phyloP scores from a whole-genome alignment of 2,888 invertebrate species.

The Lasioglossum calceatum region DNA sequence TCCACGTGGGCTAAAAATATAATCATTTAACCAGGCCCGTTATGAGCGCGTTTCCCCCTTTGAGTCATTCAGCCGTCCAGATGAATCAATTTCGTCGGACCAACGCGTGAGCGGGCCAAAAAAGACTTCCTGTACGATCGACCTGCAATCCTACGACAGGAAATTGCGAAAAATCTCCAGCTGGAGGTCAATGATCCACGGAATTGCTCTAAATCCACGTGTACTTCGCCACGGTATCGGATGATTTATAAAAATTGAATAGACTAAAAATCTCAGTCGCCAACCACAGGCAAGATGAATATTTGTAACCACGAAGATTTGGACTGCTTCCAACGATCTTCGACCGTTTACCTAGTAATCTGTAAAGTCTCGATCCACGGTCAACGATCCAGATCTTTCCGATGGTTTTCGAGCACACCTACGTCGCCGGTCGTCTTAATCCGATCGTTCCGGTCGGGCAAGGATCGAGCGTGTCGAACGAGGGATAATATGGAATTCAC shows the following conservation, averaged over 20 bases:
- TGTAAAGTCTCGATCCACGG: neutral
- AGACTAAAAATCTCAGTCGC: neutral
- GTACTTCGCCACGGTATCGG: too few species aligned
- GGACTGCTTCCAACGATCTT: neutral
- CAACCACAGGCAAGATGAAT: neutral
- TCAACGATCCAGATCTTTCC: neutral
- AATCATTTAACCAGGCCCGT: constrained; percentile 27
- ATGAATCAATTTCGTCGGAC: constrained; percentile 15
- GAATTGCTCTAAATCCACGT: neutral
- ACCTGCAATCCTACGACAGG: neutral
- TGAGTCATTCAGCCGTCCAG: constrained; percentile 30
- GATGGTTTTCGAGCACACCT: constrained; percentile 34
- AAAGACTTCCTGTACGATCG: neutral
- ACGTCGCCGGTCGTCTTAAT: constrained; percentile 59
- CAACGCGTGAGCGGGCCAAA: neutral
- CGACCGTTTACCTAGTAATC: neutral
- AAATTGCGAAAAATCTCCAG: neutral
- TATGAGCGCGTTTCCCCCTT: constrained; percentile 16
- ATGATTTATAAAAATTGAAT: too few species aligned
- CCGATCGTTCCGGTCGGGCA: constrained; percentile 63
- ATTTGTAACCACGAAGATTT: neutral
- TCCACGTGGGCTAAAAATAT: constrained; percentile 58
- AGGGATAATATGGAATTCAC: constrained; percentile 73
- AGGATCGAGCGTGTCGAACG: constrained; percentile 65
- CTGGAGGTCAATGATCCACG: neutral